These are phyloP conservation scores for Bryconaethiops microstoma DNA, from an alignment of 2,797 vertebrate genomes.

Conservation along the genomic window DNA sequence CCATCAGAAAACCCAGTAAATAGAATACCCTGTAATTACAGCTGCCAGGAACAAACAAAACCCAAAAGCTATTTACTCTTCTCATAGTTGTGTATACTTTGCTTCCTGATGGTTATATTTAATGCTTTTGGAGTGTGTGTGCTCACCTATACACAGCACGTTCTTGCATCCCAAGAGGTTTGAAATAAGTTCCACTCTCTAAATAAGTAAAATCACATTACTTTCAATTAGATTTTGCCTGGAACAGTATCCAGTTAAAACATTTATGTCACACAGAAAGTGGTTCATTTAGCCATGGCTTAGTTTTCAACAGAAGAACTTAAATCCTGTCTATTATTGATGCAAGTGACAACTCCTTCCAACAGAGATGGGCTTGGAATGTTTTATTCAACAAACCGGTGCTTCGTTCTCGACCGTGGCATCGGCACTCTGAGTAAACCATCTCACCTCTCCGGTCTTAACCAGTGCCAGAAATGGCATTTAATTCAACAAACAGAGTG, in stretches of 20 bases:
- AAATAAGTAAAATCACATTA: not conserved
- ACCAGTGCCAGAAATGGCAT: not conserved
- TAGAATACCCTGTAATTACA: not conserved
- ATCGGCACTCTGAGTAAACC: not conserved
- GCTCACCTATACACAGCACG: not conserved
- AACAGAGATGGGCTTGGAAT: not conserved
- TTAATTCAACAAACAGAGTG: conserved; percentile 17
- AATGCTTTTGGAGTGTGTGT: not conserved
- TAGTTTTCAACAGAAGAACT: conserved; percentile 12
- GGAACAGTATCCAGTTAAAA: conserved; percentile 3
- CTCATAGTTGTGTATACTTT: not conserved
- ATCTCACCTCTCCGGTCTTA: too few relatives aligned
- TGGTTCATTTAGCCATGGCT: not conserved
- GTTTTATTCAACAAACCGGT: not conserved
- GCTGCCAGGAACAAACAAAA: not conserved
- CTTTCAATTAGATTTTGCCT: conserved; percentile 2
- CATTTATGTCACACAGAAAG: conserved; percentile 8
- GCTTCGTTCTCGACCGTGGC: not conserved
- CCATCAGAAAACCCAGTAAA: not conserved
- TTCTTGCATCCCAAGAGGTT: not conserved
- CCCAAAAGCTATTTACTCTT: not conserved
- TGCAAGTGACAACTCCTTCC: conserved; percentile 8
- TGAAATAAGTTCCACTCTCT: not conserved
- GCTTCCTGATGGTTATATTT: not conserved
- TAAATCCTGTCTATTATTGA: conserved; percentile 13